phyloP scores from a whole-genome alignment of 2,797 vertebrate genomes.

The Mastacembelus armatus region DNA sequence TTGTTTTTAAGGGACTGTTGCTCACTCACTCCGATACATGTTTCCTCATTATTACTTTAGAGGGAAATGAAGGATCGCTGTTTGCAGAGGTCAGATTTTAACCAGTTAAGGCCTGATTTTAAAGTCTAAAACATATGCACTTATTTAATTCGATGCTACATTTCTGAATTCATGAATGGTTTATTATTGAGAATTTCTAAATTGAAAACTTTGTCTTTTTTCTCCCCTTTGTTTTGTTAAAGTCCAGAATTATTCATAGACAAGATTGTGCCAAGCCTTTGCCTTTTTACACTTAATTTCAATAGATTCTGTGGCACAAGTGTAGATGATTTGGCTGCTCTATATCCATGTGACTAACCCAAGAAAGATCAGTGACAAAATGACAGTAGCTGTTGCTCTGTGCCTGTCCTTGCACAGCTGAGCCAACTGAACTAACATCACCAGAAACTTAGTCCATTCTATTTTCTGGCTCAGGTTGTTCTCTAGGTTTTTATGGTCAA shows the following conservation, averaged over 20 bases:
- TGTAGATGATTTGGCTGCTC: conserved; percentile 11
- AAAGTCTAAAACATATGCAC: conserved; percentile 22
- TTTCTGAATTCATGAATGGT: conserved; percentile 29
- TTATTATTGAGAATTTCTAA: conserved; percentile 13
- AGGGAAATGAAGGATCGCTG: conserved; percentile 64
- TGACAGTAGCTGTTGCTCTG: conserved; percentile 11
- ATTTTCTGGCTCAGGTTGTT: not conserved
- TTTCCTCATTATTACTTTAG: conserved; percentile 53
- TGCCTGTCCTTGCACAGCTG: conserved; percentile 2
- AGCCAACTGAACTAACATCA: conserved; percentile 8
- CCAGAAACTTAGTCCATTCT: not conserved
- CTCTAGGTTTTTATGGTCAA: not conserved
- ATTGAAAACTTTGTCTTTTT: not conserved
- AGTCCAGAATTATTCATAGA: conserved; percentile 16
- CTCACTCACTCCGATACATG: conserved; percentile 58
- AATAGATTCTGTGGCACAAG: not conserved
- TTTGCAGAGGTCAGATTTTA: conserved; percentile 62
- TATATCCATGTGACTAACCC: conserved; percentile 5
- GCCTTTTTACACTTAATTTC: conserved; percentile 2
- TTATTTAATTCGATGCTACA: conserved; percentile 19
- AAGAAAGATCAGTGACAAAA: conserved; percentile 9
- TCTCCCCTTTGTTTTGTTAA: conserved; percentile 1
- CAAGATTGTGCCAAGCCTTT: conserved; percentile 31
- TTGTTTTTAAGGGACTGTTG: conserved; percentile 42
- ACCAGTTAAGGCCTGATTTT: conserved; percentile 23